Evolutionary conservation across 1,140 invertebrate species (phyloP), one percentile per base, ranked within the genome.

Genomic region (Cephus cinctus): DNA sequence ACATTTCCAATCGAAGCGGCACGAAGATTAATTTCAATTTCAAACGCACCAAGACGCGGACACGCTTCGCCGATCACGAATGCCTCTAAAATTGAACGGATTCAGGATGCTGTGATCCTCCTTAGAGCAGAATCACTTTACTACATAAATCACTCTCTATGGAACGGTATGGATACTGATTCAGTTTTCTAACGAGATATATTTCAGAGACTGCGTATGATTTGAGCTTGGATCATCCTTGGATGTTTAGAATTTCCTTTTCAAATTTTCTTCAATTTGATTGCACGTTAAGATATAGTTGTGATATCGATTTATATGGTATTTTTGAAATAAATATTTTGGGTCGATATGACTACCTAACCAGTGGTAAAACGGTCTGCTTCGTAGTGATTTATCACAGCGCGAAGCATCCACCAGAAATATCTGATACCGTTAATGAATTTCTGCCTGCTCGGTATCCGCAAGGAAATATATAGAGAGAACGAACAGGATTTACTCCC

Each of bases 371-470:
- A 27, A 27, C 25, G 25, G 6, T 27, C 25, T 27, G 6, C 6
- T n/a, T 27, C 25, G 6, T 27, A 6, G 56, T 73, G 71, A 74
- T 74, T 74, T 72, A 74, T 71, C 65, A 59, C 52, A 50, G 58
- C 60, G 71, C 65, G 69, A 74, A 69, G 57, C 69, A 74, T 52
- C 69, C 64, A 69, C 67, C 62, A 72, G 69, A 71, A 74, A 71
- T 71, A 74, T 72, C 71, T 64, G 71, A 74, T 72, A 74, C 61
- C 68, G 62, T 63, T 74, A 74, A 74, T 74, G 71, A 74, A 72
- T 72, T 71, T 67, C 53, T 64, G 62, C 27, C 53, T 52, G n/a
- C 25, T n/a, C n/a, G n/a, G n/a, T n/a, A n/a, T n/a, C n/a, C n/a
- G n/a, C n/a, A n/a, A n/a, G n/a, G n/a, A n/a, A n/a, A n/a, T n/a